Evolutionary conservation across 2,888 invertebrate genomes (phyloP).

Genomic region (Thymelicus sylvestris): DNA sequence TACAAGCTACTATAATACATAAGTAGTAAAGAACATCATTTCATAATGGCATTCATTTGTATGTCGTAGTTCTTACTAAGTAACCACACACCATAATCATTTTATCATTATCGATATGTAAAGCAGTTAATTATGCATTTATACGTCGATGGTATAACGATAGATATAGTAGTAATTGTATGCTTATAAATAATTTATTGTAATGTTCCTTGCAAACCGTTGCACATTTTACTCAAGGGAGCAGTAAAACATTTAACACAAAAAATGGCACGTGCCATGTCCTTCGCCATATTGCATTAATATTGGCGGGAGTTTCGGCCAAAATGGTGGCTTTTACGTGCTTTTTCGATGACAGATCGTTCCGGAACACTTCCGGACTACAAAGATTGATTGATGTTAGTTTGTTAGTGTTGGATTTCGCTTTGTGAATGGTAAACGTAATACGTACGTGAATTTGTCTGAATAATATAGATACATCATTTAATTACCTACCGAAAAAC

Average conservation of each 20-base stretch:
- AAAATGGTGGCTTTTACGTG: slow-evolving; percentile 61
- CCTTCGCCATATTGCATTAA: slow-evolving; percentile 58
- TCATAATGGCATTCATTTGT: neutral
- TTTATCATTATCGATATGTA: neutral
- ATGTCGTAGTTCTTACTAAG: neutral
- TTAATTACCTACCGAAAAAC: too few species aligned
- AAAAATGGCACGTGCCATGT: slow-evolving; percentile 45
- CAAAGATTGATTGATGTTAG: slow-evolving; percentile 55
- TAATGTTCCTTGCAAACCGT: slow-evolving; percentile 17
- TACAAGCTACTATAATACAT: too few species aligned
- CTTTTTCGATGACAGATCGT: slow-evolving; percentile 66
- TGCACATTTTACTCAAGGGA: slow-evolving; percentile 28
- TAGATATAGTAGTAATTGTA: neutral
- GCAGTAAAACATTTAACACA: slow-evolving; percentile 34
- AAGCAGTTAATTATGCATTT: neutral
- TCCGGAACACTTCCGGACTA: slow-evolving; percentile 65
- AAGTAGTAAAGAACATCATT: too few species aligned
- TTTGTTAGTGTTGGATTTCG: slow-evolving; percentile 25
- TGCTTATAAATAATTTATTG: neutral
- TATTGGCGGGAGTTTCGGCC: slow-evolving; percentile 56
- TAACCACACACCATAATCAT: neutral
- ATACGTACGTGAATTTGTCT: neutral
- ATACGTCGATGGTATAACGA: neutral
- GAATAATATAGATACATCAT: too few species aligned
- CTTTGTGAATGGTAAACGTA: slow-evolving; percentile 18